Evolutionary conservation across 2,113 vertebrate genomes (phyloP).

Genomic region (Merops nubicus): DNA sequence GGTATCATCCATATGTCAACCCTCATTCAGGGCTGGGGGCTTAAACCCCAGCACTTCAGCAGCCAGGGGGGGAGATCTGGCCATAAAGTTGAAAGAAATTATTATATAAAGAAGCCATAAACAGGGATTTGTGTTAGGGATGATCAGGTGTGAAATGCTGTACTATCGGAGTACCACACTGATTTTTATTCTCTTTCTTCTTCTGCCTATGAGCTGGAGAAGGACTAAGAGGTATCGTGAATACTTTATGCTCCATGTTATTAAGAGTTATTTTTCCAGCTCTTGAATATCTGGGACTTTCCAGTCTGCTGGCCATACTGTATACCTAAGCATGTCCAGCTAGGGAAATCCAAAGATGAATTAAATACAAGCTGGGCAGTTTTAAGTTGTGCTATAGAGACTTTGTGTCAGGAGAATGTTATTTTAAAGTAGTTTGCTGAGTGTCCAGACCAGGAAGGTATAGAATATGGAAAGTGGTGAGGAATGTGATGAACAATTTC

Average conservation of each 20-base stretch:
- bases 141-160: not conserved
- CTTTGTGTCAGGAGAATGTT: not conserved
- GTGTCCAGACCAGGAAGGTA: not conserved
- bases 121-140: not conserved
- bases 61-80: not conserved
- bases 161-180: not conserved
- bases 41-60: too few relatives aligned
- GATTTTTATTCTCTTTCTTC: not conserved
- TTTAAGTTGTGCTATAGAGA: not conserved
- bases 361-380: conserved; percentile 1
- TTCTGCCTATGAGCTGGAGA: not conserved
- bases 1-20: too few relatives aligned
- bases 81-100: not conserved
- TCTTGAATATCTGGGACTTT: not conserved
- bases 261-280: not conserved
- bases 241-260: not conserved
- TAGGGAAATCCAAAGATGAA: not conserved
- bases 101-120: not conserved
- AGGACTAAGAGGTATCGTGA: not conserved
- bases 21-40: too few relatives aligned
- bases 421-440: not conserved
- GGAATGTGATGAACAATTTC: not conserved
- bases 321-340: not conserved
- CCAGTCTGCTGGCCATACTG: not conserved
- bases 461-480: not conserved